Conservation (phyloP, 2,113 vertebrate genomes). For the Pachyramphus minor region DNA sequence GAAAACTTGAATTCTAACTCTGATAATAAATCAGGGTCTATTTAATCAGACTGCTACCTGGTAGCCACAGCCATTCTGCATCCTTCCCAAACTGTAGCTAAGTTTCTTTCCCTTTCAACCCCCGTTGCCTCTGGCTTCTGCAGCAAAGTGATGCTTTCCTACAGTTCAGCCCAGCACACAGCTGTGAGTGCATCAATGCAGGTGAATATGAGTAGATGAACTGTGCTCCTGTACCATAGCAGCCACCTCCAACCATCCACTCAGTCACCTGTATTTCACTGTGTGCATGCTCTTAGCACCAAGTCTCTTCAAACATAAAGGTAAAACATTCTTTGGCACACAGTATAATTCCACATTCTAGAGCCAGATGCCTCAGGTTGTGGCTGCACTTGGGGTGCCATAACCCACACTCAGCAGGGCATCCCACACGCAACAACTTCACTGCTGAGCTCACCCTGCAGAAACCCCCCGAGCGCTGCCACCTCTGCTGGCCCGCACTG, state of each 20-base stretch:
- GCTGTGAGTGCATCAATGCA: not conserved
- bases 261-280: not conserved
- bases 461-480: not conserved
- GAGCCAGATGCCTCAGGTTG: not conserved
- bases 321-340: not conserved
- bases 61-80: not conserved
- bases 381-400: not conserved
- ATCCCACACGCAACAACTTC: not conserved
- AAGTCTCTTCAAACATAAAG: not conserved
- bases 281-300: not conserved
- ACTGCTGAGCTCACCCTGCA: fast-evolving
- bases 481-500: fast-evolving
- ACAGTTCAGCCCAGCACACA: not conserved
- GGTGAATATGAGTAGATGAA: not conserved
- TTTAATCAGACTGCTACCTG: not conserved
- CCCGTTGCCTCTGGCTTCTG: not conserved
- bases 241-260: not conserved
- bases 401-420: not conserved
- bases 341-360: not conserved
- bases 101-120: not conserved
- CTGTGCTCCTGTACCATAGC: not conserved
- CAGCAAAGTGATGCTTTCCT: not conserved
- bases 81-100: not conserved
- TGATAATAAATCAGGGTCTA: not conserved
- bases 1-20: not conserved